These are phyloP conservation scores for Chunga burmeisteri DNA, from an alignment of 2,113 vertebrate species.

Conservation along the genomic window DNA sequence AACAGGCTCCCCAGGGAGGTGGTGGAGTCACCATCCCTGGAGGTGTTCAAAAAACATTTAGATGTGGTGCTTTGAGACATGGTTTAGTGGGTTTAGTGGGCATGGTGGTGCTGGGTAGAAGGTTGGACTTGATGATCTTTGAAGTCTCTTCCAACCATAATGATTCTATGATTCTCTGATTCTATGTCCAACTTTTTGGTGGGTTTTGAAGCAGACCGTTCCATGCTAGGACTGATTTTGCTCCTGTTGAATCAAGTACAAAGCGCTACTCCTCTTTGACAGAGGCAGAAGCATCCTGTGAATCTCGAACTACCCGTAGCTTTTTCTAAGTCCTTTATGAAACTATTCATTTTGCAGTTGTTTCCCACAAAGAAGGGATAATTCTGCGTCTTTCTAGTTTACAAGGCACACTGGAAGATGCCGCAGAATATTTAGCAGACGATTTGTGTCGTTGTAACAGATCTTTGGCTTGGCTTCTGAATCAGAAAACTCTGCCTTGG, in stretches of 20 bases:
- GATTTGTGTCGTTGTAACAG: not conserved
- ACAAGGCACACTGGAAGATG: not conserved
- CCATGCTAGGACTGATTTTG: not conserved
- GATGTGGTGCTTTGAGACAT: too few relatives aligned
- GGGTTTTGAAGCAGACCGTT: not conserved
- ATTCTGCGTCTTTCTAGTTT: not conserved
- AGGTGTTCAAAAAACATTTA: too few relatives aligned
- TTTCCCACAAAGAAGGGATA: not conserved
- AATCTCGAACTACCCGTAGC: not conserved
- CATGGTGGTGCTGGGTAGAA: too few relatives aligned
- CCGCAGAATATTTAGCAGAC: not conserved
- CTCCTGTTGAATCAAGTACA: not conserved
- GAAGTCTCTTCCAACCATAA: too few relatives aligned
- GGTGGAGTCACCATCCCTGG: too few relatives aligned
- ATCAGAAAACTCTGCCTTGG: not conserved
- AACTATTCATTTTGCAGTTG: not conserved
- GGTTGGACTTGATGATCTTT: too few relatives aligned
- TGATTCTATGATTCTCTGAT: too few relatives aligned
- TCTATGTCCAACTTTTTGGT: not conserved
- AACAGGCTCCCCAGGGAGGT: too few relatives aligned
- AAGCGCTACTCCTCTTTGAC: not conserved
- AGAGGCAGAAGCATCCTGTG: not conserved
- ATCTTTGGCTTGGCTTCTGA: not conserved
- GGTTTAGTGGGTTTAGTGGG: too few relatives aligned
- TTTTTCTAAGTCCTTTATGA: not conserved